These are phyloP conservation scores for Mastigias papua DNA, from an alignment of 30 jellyfish, hydroid and myxozoan species.

Conservation along the genomic window DNA sequence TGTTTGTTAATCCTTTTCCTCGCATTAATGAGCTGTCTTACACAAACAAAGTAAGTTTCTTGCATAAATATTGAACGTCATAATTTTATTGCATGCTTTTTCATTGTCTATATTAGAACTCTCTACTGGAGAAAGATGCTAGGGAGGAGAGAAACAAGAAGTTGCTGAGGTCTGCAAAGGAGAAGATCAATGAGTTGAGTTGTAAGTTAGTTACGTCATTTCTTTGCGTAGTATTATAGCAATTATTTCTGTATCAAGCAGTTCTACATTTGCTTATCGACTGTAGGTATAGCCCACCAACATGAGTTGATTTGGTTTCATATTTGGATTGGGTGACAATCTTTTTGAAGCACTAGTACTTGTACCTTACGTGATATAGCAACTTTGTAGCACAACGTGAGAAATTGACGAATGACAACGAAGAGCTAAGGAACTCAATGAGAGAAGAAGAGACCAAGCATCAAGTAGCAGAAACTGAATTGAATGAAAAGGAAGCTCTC, in stretches of 20 bases:
- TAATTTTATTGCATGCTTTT: background rate
- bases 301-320: background rate
- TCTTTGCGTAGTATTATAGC: background rate
- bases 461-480: conserved; percentile 20
- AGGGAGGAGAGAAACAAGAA: conserved; percentile 72
- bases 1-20: too few species aligned
- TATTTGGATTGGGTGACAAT: background rate
- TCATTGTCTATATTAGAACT: conserved; percentile 2
- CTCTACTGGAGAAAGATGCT: conserved; percentile 51
- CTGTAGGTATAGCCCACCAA: too few species aligned
- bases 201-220: conserved; percentile 39
- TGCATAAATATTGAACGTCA: background rate
- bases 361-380: too few species aligned
- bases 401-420: conserved; percentile 52
- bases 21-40: too few species aligned
- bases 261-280: background rate
- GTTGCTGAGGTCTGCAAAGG: conserved; percentile 80
- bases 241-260: background rate
- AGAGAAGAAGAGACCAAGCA: conserved; percentile 41
- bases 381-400: conserved; percentile 55
- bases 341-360: background rate
- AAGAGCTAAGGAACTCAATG: conserved; percentile 25
- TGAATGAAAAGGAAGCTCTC: conserved; percentile 67
- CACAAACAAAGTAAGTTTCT: too few species aligned
- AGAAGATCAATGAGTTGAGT: conserved; percentile 73